These are phyloP conservation scores for Heliconius aoede DNA, from an alignment of 2,888 invertebrate genomes.

Conservation along the genomic window DNA sequence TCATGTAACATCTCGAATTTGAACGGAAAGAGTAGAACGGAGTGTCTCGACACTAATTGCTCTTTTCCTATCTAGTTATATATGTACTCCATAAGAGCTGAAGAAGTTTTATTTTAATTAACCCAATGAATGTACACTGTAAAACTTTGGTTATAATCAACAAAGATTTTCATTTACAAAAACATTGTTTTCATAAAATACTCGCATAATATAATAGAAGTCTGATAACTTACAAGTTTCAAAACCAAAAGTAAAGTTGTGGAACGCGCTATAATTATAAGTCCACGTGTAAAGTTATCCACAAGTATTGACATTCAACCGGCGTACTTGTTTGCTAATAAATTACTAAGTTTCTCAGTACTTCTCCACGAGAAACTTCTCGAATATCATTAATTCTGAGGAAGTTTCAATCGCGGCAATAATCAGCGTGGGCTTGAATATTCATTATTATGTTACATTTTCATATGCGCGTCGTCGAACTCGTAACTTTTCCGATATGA, in stretches of 20 bases:
- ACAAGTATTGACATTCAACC: constrained; percentile 57
- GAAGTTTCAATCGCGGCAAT: constrained; percentile 59
- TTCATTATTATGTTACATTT: constrained; percentile 30
- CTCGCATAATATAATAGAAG: not conserved
- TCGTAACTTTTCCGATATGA: not conserved
- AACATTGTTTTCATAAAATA: not conserved
- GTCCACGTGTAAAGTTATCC: constrained; percentile 21
- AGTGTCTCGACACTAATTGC: too few relatives aligned
- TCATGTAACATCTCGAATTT: too few relatives aligned
- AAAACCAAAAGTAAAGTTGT: constrained; percentile 1
- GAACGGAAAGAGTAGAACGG: too few relatives aligned
- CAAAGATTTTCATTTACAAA: not conserved
- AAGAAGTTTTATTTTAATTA: not conserved
- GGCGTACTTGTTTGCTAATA: constrained; percentile 61
- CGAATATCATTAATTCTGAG: constrained; percentile 68
- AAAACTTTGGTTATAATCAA: not conserved
- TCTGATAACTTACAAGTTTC: not conserved
- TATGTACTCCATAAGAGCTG: not conserved
- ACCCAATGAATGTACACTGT: not conserved
- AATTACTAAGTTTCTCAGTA: constrained; percentile 60
- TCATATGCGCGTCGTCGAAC: not conserved
- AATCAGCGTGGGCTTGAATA: constrained; percentile 49
- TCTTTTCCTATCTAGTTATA: too few relatives aligned
- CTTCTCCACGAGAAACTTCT: constrained; percentile 57
- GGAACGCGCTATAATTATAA: constrained; percentile 11